Conservation (phyloP, 2,113 vertebrate genomes). For the Cebidichthys violaceus region DNA sequence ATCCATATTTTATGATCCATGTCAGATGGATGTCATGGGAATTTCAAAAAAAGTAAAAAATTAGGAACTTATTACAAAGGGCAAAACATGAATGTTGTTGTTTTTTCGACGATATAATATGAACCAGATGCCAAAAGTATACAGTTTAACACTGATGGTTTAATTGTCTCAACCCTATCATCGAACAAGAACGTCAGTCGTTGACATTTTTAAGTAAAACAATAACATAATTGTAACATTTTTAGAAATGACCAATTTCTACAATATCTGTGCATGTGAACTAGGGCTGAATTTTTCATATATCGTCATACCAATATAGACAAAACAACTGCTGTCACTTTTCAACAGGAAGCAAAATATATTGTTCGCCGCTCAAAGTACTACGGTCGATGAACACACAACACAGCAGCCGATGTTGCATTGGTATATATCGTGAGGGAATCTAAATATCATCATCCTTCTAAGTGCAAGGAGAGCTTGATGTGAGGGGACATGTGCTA, state of each 20-base stretch:
- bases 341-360: too few species aligned
- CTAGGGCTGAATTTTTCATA: too few species aligned
- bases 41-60: too few species aligned
- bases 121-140: background rate
- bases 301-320: too few species aligned
- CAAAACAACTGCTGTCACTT: too few species aligned
- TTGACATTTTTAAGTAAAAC: background rate
- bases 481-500: constrained; percentile 24
- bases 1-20: background rate
- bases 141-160: background rate
- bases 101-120: background rate
- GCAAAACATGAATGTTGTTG: too few species aligned
- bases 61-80: background rate
- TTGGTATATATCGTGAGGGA: background rate
- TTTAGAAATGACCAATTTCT: background rate
- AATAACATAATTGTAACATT: background rate
- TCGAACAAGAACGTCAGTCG: background rate
- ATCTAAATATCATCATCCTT: background rate
- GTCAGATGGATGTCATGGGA: background rate
- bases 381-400: background rate
- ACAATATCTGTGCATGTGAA: background rate
- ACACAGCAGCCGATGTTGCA: background rate
- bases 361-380: too few species aligned
- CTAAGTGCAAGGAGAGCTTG: constrained; percentile 22
- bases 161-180: background rate